These are phyloP conservation scores for Thunnus maccoyii DNA, from an alignment of 2,113 vertebrate genomes.

Conservation along the genomic window DNA sequence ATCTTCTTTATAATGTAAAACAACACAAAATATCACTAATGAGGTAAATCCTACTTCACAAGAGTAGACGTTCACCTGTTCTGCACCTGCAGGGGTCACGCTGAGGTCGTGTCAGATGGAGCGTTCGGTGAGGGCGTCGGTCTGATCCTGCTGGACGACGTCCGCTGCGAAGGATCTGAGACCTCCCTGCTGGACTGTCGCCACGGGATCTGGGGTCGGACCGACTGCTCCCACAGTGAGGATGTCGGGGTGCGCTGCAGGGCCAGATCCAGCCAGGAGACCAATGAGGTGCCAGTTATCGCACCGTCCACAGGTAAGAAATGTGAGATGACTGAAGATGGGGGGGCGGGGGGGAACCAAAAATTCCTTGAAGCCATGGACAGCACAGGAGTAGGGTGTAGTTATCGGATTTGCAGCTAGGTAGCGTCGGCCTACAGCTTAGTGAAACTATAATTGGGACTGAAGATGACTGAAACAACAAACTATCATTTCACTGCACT, in stretches of 20 bases:
- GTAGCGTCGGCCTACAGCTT: too few relatives aligned
- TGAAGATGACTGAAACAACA: not conserved
- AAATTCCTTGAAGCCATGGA: too few relatives aligned
- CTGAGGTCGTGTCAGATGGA: slow-evolving; percentile 79
- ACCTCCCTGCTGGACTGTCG: slow-evolving; percentile 89
- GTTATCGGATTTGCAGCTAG: too few relatives aligned
- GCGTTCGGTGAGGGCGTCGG: slow-evolving; percentile 86
- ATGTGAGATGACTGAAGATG: not conserved
- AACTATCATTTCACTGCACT: not conserved
- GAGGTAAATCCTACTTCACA: too few relatives aligned
- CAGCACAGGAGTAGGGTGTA: too few relatives aligned
- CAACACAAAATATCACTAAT: too few relatives aligned
- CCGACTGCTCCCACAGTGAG: slow-evolving; percentile 91
- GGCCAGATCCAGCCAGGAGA: slow-evolving; percentile 63
- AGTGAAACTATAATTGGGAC: too few relatives aligned
- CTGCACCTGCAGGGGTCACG: slow-evolving; percentile 76
- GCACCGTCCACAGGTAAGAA: slow-evolving; percentile 79
- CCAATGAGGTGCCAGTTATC: slow-evolving; percentile 80
- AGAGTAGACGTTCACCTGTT: not conserved
- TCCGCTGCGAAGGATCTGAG: slow-evolving; percentile 89
- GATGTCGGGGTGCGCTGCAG: slow-evolving; percentile 90
- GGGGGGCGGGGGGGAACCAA: not conserved
- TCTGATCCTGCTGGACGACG: slow-evolving; percentile 91
- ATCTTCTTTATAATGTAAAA: too few relatives aligned
- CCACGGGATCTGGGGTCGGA: slow-evolving; percentile 91